These are phyloP conservation scores for Clitarchus hookeri DNA, from an alignment of 2,888 invertebrate genomes.

Conservation along the genomic window DNA sequence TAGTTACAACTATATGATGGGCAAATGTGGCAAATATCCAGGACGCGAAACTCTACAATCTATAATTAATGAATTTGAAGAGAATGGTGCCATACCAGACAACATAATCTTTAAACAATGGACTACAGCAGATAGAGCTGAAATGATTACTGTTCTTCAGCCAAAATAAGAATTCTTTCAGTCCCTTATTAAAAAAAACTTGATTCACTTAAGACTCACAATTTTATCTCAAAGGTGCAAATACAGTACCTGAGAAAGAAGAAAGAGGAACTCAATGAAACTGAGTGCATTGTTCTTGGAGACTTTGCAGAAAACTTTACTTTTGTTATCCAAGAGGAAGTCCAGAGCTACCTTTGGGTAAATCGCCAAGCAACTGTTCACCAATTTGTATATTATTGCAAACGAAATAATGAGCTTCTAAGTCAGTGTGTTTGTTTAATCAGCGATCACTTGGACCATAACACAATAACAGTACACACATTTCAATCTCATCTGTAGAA, in stretches of 20 bases:
- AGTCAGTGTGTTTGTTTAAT: background rate
- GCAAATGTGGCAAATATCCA: background rate
- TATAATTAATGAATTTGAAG: background rate
- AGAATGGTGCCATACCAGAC: background rate
- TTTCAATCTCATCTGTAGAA: background rate
- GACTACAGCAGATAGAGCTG: background rate
- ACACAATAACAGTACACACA: background rate
- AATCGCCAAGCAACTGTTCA: conserved; percentile 9
- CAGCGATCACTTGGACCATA: background rate
- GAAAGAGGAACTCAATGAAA: background rate
- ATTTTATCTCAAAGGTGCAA: conserved; percentile 1
- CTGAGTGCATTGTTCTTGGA: conserved; percentile 11
- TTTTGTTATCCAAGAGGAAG: conserved; percentile 12
- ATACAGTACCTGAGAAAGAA: conserved; percentile 15
- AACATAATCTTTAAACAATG: conserved; percentile 10
- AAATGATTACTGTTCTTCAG: conserved; percentile 11
- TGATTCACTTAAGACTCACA: background rate
- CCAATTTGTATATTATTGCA: conserved; percentile 12
- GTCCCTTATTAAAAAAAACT: conserved; percentile 4
- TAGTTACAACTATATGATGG: background rate
- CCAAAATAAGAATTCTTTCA: conserved; percentile 12
- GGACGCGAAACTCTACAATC: background rate
- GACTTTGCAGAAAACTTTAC: conserved; percentile 22
- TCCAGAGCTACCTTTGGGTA: conserved; percentile 15
- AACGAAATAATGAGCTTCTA: conserved; percentile 11